Base-by-base conservation (phyloP, 1,140 invertebrate species). In the Pararge aegeria region DNA sequence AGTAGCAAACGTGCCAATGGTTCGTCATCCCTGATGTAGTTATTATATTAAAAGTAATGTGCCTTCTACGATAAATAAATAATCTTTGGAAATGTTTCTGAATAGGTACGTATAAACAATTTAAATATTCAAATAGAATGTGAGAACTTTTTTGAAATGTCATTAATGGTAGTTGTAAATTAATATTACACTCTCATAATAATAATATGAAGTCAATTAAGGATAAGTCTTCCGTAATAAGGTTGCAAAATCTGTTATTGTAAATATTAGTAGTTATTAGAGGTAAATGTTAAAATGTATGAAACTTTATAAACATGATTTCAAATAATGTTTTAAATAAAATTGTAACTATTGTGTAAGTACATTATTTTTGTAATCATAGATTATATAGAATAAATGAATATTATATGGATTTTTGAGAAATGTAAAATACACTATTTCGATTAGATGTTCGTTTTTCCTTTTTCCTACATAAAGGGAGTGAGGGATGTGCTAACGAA, bases 331-430 rank as follows among this genome's bases (percentile, higher is more conserved):
- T 59, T 46, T 46, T n/a, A 46, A 52, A 16, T 13, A 7, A 49
- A 56, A 53, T 38, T 73, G 48, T 74, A 70, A 66, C 30, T 67
- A 53, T 56, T 49, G 5, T 80, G 7, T 80, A 78, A 72, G 73
- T 61, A 78, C 63, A 78, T 73, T 84, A 83, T 80, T 85, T 87
- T 87, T 87, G 68, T 87, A 87, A 87, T 78, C 73, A 63, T 77
- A 79, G 69, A 56, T 40, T 75, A 69, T 68, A 70, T 59, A 34
- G 62, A 68, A 64, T 69, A 15, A 30, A 52, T 61, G 7, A 24
- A 2, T 24, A 75, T 68, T 78, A 68, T 76, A 82, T 75, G 75
- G 66, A 73, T 70, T 78, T 71, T 75, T 46, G 75, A 73, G 68
- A 73, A 80, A 80, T 87, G 75, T 79, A 71, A 75, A 87, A 79